phyloP scores from a whole-genome alignment of 2,797 vertebrate species.

The Platalea minor region DNA sequence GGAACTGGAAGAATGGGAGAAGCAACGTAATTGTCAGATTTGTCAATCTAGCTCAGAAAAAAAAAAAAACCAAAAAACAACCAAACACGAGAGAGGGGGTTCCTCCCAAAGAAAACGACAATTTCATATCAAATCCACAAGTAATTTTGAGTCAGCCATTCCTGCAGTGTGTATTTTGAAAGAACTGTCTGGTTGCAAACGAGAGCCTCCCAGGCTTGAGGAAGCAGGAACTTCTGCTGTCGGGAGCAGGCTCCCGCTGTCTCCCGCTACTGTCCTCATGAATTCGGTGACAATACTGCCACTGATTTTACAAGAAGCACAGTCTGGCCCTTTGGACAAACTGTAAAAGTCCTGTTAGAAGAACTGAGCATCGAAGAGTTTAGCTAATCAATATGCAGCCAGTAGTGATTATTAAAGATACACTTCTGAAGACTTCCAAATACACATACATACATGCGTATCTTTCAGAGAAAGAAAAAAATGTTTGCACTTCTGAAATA shows the following conservation, averaged over 20 bases:
- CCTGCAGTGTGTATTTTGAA: neutral
- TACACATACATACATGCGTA: fast-evolving
- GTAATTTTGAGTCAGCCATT: neutral
- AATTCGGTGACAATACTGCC: neutral
- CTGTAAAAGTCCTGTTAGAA: neutral
- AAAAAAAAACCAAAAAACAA: too few relatives aligned
- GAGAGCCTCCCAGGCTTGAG: neutral
- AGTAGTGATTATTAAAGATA: neutral
- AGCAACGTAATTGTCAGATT: neutral
- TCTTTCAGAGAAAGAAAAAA: neutral
- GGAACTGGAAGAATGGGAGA: neutral
- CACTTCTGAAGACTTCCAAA: neutral
- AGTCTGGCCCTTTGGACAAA: neutral
- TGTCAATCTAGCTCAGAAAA: neutral
- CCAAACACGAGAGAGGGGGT: too few relatives aligned
- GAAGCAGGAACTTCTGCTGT: neutral
- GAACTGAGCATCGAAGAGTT: neutral
- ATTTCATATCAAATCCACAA: neutral
- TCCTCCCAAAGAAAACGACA: neutral
- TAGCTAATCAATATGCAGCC: neutral
- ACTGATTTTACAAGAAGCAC: neutral
- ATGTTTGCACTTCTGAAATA: neutral
- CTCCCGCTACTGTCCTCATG: neutral
- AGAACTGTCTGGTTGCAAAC: neutral
- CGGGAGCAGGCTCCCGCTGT: neutral